Percentiles rank a stretch among this genome's conserved stretches.
Evolutionary conservation across 2,797 vertebrate genomes (phyloP).

Genomic region (Crocodylus rhombifer): DNA sequence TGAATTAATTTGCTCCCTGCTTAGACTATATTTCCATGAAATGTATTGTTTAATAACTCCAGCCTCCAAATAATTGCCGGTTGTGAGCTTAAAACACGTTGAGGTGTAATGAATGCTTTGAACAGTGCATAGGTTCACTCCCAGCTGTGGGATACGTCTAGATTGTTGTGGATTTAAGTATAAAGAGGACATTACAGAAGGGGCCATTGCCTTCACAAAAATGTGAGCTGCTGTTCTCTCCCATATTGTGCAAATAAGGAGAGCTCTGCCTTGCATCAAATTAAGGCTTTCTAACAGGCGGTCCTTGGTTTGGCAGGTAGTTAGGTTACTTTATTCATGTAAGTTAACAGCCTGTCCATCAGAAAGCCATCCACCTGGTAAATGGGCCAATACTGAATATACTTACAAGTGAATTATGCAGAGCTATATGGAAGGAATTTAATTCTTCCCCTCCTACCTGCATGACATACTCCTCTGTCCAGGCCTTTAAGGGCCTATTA

Average conservation of each 20-base stretch:
- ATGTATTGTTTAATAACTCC: not conserved
- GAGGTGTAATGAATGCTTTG: not conserved
- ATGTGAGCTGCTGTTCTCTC: not conserved
- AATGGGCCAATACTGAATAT: not conserved
- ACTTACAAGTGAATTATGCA: not conserved
- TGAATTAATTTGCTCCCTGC: not conserved
- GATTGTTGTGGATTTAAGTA: not conserved
- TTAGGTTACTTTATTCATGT: constrained; percentile 6
- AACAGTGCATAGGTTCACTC: not conserved
- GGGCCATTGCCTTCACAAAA: not conserved
- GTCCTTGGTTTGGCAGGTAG: constrained; percentile 23
- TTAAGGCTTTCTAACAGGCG: not conserved
- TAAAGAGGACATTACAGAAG: not conserved
- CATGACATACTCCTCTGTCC: not conserved
- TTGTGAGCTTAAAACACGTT: not conserved
- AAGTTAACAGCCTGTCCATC: not conserved
- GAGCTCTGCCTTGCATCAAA: not conserved
- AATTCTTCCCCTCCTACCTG: rapidly evolving
- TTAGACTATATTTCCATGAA: not conserved
- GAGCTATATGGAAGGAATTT: constrained; percentile 20
- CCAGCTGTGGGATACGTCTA: not conserved
- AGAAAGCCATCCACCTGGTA: not conserved
- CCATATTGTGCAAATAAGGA: constrained; percentile 28
- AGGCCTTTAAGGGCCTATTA: not conserved
- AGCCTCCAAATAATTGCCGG: not conserved